These are phyloP conservation scores for Hyles vespertilio DNA, from an alignment of 1,140 invertebrate genomes.

Conservation along the genomic window DNA sequence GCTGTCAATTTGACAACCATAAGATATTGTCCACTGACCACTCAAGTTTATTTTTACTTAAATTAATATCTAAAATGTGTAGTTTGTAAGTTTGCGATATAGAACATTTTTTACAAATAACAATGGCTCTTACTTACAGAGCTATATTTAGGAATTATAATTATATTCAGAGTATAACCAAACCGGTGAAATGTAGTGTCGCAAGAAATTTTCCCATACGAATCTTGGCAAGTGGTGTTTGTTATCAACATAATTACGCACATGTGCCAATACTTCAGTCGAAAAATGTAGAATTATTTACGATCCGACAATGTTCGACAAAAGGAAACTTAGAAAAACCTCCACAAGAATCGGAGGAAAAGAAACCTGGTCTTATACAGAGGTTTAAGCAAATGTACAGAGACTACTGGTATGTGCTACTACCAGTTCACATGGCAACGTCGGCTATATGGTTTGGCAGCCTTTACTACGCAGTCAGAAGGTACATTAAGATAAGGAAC, in stretches of 20 bases:
- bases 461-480: conserved; percentile 91
- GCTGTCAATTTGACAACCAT: not conserved
- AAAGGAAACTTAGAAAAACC: conserved; percentile 24
- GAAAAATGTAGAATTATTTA: conserved; percentile 8
- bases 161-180: conserved; percentile 43
- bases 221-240: conserved; percentile 37
- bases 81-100: conserved; percentile 20
- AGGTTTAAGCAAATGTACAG: conserved; percentile 94
- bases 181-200: conserved; percentile 50
- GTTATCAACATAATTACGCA: conserved; percentile 33
- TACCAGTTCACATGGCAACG: conserved; percentile 92
- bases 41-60: not conserved
- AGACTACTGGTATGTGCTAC: conserved; percentile 95
- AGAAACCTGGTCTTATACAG: conserved; percentile 82
- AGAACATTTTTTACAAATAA: conserved; percentile 13
- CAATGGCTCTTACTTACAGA: conserved; percentile 53
- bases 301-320: conserved; percentile 26
- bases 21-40: not conserved
- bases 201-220: conserved; percentile 37
- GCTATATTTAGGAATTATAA: conserved; percentile 40
- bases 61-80: conserved; percentile 20
- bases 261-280: conserved; percentile 23
- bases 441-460: conserved; percentile 89
- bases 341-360: conserved; percentile 64
- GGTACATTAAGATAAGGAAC: conserved; percentile 76